Base-by-base conservation (phyloP, 2,888 invertebrate genomes). In the Cephus spinipes region DNA sequence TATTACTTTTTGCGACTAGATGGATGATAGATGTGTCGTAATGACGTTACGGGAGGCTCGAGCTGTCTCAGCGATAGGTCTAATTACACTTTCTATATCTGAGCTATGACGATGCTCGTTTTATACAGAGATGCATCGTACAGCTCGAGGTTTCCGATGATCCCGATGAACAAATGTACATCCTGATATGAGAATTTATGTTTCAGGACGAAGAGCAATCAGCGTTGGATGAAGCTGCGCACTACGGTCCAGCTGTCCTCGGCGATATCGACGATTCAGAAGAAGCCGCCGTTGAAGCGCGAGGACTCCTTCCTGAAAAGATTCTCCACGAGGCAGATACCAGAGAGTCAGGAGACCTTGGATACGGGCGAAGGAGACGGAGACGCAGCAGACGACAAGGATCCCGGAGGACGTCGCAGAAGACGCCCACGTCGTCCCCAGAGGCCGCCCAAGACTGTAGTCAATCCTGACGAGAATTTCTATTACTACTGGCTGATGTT, bases 401-500 rank as follows among this genome's bases (percentile, higher is more conserved):
- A 86, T 12, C 93, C 94, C 77, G 92, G 94, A 32, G 93, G 94
- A 79, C 93, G 94, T 79, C 93, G 94, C 82, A 93, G 94, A 85
- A 91, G 93, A 76, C 93, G 95, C 81, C 93, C 96, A 79, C 93
- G 96, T 83, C 93, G 95, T 83, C 94, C 94, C 79, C 94, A 96
- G 79, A 94, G 95, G 82, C 96, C 95, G 80, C 96, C 96, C 2
- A 93, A 95, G 77, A 95, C 95, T 34, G 98, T 98, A 76, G 96
- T 98, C 85, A 98, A 98, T 92, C 98, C 98, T 0, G 98, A 98
- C 92, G 98, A 98, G 89, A 98, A 97, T 92, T 97, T 98, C 92
- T 98, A 98, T 93, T 98, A 98, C 93, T 97, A 98, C 92, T 98
- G 98, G 98, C 92, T 98, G 85, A 96, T 97, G 94, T 92, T 98